These are phyloP conservation scores for Euura saliciscinereae DNA, from an alignment of 1,140 invertebrate genomes.

Conservation along the genomic window DNA sequence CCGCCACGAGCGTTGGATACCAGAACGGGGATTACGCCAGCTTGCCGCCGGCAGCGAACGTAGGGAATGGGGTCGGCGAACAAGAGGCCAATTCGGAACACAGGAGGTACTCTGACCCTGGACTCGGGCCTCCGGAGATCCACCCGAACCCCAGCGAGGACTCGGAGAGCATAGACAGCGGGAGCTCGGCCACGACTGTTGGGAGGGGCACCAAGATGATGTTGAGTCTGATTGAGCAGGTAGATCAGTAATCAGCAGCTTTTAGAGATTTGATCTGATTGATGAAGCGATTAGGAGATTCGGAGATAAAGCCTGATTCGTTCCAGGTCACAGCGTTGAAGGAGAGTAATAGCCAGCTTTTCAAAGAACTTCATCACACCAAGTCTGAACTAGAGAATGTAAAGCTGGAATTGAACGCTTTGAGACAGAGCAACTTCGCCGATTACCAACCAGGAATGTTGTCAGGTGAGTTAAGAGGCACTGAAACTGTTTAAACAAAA, in stretches of 20 bases:
- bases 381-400: constrained; percentile 59
- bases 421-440: constrained; percentile 46
- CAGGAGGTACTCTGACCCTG: constrained; percentile 63
- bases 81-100: constrained; percentile 52
- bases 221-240: constrained; percentile 60
- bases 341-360: constrained; percentile 61
- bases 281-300: neutral
- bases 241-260: constrained; percentile 30
- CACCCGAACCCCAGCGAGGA: constrained; percentile 48
- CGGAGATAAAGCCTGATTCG: neutral
- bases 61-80: constrained; percentile 40
- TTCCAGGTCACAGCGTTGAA: constrained; percentile 56
- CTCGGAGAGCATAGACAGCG: constrained; percentile 46
- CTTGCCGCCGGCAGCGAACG: constrained; percentile 58
- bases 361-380: constrained; percentile 61
- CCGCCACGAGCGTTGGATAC: constrained; percentile 43
- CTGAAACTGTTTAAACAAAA: neutral
- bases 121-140: constrained; percentile 58
- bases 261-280: constrained; percentile 2
- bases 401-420: constrained; percentile 54
- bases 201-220: constrained; percentile 58
- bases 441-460: constrained; percentile 78
- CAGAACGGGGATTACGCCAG: constrained; percentile 59
- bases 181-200: constrained; percentile 53
- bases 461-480: constrained; percentile 40